phyloP scores from a whole-genome alignment of 1,140 invertebrate genomes.

The Leptoteleia sp. region DNA sequence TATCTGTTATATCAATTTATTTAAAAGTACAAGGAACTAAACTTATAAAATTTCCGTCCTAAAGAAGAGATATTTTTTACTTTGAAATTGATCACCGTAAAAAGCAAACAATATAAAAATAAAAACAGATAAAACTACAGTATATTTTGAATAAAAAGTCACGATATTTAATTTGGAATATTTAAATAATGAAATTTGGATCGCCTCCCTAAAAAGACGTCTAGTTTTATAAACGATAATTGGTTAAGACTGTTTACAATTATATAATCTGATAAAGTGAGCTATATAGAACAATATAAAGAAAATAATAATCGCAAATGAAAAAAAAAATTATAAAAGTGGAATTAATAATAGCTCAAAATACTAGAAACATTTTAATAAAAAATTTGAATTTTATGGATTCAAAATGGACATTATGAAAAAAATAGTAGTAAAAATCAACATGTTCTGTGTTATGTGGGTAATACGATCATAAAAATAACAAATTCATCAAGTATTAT shows the following conservation, averaged over 20 bases:
- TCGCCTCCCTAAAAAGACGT: slow-evolving; percentile 8
- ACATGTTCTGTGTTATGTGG: no score
- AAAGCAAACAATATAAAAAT: not conserved
- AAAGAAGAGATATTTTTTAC: slow-evolving; percentile 20
- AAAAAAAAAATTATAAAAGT: no score
- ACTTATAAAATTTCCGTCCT: slow-evolving; percentile 20
- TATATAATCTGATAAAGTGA: slow-evolving; percentile 7
- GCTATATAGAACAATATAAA: no score
- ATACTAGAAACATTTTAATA: no score
- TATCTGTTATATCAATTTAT: not conserved
- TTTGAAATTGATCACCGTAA: not conserved
- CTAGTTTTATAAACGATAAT: slow-evolving; percentile 37
- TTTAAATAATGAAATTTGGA: slow-evolving; percentile 22
- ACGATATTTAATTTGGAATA: slow-evolving; percentile 2
- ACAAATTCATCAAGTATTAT: no score
- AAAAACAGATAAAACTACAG: not conserved
- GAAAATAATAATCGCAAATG: no score
- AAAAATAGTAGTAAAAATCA: no score
- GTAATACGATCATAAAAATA: no score
- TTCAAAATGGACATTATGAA: no score
- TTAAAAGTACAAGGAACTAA: slow-evolving; percentile 1
- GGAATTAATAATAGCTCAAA: no score
- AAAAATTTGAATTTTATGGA: no score
- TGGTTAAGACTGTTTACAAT: slow-evolving; percentile 29
- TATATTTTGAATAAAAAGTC: slow-evolving; percentile 11